phyloP scores from a whole-genome alignment of 2,113 vertebrate genomes.

The Glaucomys volans region DNA sequence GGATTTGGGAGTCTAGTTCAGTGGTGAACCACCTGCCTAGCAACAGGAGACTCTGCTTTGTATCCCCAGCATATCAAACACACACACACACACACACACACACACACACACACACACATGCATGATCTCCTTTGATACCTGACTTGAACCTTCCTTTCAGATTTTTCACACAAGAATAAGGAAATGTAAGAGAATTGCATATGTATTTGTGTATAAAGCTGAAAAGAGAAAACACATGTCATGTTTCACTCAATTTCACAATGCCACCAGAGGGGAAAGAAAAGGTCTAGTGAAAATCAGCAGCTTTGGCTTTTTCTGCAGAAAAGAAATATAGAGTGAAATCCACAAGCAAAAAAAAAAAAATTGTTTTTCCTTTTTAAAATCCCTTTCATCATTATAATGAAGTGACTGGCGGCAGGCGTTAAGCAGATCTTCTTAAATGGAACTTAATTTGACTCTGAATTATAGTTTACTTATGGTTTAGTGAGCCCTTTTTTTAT shows the following conservation, averaged over 20 bases:
- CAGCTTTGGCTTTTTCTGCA: not conserved
- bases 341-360: not conserved
- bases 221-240: not conserved
- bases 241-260: not conserved
- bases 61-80: not conserved
- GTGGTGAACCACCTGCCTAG: not conserved
- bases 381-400: not conserved
- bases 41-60: not conserved
- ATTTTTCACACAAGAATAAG: not conserved
- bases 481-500: not conserved
- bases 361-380: not conserved
- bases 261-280: not conserved
- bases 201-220: not conserved
- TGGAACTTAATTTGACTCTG: not conserved
- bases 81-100: too few species aligned
- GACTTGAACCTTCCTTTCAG: not conserved
- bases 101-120: too few species aligned
- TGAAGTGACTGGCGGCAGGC: not conserved
- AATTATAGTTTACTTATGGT: not conserved
- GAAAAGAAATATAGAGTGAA: not conserved
- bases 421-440: not conserved
- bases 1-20: not conserved
- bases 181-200: not conserved
- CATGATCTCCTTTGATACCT: fast-evolving
- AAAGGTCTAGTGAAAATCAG: not conserved